phyloP scores from a whole-genome alignment of 2,113 vertebrate genomes.

The Urocynchramus pylzowi region DNA sequence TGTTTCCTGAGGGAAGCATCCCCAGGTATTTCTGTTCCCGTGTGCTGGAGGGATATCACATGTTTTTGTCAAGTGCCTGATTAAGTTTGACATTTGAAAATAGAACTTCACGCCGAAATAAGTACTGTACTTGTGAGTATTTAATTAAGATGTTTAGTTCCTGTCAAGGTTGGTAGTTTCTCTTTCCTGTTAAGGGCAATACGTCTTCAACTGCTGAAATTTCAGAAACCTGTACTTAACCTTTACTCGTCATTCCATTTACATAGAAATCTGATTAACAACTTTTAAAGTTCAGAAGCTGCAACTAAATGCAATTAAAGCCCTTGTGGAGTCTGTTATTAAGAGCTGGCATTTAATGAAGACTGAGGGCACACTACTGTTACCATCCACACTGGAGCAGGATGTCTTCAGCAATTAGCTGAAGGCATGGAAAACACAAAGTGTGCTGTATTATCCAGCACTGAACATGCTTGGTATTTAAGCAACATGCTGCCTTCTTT shows the following conservation, averaged over 20 bases:
- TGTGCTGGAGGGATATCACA: slow-evolving; percentile 20
- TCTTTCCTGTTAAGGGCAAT: slow-evolving; percentile 61
- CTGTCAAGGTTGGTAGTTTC: slow-evolving; percentile 70
- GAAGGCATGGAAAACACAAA: slow-evolving; percentile 62
- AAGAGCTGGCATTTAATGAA: slow-evolving; percentile 88
- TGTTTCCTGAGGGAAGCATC: slow-evolving; percentile 21
- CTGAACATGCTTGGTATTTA: slow-evolving; percentile 72
- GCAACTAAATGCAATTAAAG: slow-evolving; percentile 85
- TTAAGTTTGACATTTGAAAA: slow-evolving; percentile 84
- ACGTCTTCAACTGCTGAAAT: slow-evolving; percentile 70
- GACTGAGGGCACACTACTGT: slow-evolving; percentile 72
- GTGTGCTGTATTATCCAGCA: slow-evolving; percentile 28
- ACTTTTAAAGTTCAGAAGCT: slow-evolving; percentile 88
- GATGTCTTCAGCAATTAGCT: slow-evolving; percentile 85
- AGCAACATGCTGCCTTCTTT: slow-evolving; percentile 17
- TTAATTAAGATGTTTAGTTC: slow-evolving; percentile 82
- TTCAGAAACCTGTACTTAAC: slow-evolving; percentile 80
- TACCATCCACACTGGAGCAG: slow-evolving; percentile 70
- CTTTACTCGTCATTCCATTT: slow-evolving; percentile 77
- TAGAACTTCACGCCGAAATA: slow-evolving; percentile 72
- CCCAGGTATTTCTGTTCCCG: not conserved
- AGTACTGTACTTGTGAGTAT: slow-evolving; percentile 73
- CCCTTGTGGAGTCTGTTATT: slow-evolving; percentile 85
- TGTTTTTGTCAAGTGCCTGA: slow-evolving; percentile 72
- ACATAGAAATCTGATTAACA: slow-evolving; percentile 79